Evolutionary conservation across 2,113 vertebrate genomes (phyloP).

Genomic region (Brachirus orientalis): DNA sequence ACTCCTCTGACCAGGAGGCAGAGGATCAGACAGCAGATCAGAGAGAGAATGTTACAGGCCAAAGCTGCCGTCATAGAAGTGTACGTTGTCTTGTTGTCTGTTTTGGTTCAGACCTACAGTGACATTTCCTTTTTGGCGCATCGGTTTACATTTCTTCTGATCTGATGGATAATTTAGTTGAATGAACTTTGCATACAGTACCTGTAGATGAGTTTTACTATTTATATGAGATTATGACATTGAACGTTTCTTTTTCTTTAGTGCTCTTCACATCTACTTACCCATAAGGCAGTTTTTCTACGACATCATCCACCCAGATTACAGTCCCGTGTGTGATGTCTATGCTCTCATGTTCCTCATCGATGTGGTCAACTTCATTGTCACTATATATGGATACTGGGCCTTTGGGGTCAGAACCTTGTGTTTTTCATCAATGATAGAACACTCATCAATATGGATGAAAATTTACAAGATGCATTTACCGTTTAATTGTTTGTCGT

Average conservation of each 20-base stretch:
- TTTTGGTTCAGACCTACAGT: not conserved
- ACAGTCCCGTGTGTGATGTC: slow-evolving; percentile 77
- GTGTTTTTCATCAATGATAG: not conserved
- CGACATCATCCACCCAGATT: slow-evolving; percentile 83
- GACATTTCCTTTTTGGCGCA: no score
- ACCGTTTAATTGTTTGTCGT: not conserved
- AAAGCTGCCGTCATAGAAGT: slow-evolving; percentile 79
- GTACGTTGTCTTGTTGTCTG: slow-evolving; percentile 51
- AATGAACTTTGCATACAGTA: not conserved
- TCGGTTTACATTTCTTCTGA: not conserved
- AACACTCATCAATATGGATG: no score
- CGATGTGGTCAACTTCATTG: slow-evolving; percentile 82
- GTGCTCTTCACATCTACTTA: slow-evolving; percentile 77
- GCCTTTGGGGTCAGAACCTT: slow-evolving; percentile 82
- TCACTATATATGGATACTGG: slow-evolving; percentile 83
- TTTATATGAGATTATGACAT: not conserved
- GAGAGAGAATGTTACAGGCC: slow-evolving; percentile 74
- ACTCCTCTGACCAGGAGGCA: slow-evolving; percentile 73
- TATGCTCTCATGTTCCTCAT: slow-evolving; percentile 81
- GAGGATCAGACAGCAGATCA: slow-evolving; percentile 73
- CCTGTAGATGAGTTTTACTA: not conserved
- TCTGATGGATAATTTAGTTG: not conserved
- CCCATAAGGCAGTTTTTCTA: slow-evolving; percentile 84
- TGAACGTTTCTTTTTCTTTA: slow-evolving; percentile 36
- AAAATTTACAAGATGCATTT: not conserved